Evolutionary conservation across 2,113 vertebrate species (phyloP).

Genomic region (Hippocampus barbouri): DNA sequence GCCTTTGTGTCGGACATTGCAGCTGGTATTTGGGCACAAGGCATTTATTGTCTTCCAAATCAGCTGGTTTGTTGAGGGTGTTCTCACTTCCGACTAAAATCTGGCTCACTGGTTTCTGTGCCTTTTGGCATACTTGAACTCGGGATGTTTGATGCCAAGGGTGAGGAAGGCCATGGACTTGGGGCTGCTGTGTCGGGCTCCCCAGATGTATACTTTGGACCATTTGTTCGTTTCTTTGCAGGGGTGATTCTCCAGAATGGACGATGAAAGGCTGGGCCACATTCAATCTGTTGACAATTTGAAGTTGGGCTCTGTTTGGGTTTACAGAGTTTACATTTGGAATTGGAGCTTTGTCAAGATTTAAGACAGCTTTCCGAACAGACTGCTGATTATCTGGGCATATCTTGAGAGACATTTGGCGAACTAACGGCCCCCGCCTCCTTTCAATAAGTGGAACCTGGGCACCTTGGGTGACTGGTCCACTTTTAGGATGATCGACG

Average conservation of each 20-base stretch:
- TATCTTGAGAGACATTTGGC: slow-evolving; percentile 94
- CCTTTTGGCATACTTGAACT: slow-evolving; percentile 66
- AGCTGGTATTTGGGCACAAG: slow-evolving; percentile 94
- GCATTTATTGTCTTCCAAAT: slow-evolving; percentile 56
- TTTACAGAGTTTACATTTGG: slow-evolving; percentile 54
- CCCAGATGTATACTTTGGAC: slow-evolving; percentile 75
- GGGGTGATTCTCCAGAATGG: slow-evolving; percentile 52
- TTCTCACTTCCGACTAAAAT: slow-evolving; percentile 63
- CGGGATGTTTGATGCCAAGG: slow-evolving; percentile 71
- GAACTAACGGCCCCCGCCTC: slow-evolving; percentile 87
- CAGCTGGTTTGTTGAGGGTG: slow-evolving; percentile 50
- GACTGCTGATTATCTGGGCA: slow-evolving; percentile 80
- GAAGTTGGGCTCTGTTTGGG: slow-evolving; percentile 66
- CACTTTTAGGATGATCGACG: slow-evolving; percentile 64
- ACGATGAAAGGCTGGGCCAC: slow-evolving; percentile 59
- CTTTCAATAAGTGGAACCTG: slow-evolving; percentile 91
- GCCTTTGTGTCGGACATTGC: slow-evolving; percentile 73
- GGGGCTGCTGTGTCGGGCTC: slow-evolving; percentile 70
- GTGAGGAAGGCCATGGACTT: slow-evolving; percentile 72
- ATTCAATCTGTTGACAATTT: slow-evolving; percentile 50
- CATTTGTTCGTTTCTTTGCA: slow-evolving; percentile 63
- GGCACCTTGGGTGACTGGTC: slow-evolving; percentile 52
- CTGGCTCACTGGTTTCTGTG: slow-evolving; percentile 53
- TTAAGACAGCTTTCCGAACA: slow-evolving; percentile 60
- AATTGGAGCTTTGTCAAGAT: slow-evolving; percentile 67